A percentile compares a stretch with the other conserved stretches of the same genome.
These are phyloP conservation scores for Antrozous pallidus DNA, from an alignment of 2,797 vertebrate species.

Conservation along the genomic window DNA sequence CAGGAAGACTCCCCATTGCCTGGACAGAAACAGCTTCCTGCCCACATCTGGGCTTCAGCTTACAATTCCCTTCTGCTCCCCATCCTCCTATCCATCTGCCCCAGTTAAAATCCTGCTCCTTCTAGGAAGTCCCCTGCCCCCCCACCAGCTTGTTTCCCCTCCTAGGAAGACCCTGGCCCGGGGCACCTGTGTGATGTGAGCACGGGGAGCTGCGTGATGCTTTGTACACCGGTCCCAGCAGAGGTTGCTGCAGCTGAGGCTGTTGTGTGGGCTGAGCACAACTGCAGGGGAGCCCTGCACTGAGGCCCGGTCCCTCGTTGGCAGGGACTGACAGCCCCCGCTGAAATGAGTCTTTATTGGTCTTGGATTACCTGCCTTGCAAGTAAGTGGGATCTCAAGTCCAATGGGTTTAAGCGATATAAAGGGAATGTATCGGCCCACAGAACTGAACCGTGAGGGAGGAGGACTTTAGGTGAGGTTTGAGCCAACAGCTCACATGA, in stretches of 20 bases:
- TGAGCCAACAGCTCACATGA: not conserved
- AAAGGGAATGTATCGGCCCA: not conserved
- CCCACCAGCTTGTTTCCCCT: no score
- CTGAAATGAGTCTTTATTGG: not conserved
- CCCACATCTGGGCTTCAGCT: not conserved
- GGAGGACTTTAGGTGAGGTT: conserved; percentile 2
- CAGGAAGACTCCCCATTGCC: no score
- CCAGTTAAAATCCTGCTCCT: not conserved
- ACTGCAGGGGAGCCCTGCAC: not conserved
- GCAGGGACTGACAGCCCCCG: not conserved
- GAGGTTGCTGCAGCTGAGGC: not conserved
- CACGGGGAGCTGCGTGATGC: not conserved
- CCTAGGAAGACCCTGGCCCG: not conserved
- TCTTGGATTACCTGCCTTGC: not conserved
- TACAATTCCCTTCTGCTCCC: not conserved
- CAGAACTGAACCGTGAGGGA: not conserved
- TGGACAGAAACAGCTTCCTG: not conserved
- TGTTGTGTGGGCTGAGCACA: not conserved
- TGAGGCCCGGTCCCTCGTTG: not conserved
- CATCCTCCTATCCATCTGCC: not conserved
- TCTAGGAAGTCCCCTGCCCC: no score
- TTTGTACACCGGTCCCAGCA: not conserved
- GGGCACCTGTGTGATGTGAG: not conserved
- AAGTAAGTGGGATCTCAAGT: not conserved
- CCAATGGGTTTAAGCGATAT: not conserved